A percentile compares a stretch with the other conserved stretches of the same genome.
phyloP scores from a whole-genome alignment of 2,113 vertebrate species.

The Onychostruthus taczanowskii region DNA sequence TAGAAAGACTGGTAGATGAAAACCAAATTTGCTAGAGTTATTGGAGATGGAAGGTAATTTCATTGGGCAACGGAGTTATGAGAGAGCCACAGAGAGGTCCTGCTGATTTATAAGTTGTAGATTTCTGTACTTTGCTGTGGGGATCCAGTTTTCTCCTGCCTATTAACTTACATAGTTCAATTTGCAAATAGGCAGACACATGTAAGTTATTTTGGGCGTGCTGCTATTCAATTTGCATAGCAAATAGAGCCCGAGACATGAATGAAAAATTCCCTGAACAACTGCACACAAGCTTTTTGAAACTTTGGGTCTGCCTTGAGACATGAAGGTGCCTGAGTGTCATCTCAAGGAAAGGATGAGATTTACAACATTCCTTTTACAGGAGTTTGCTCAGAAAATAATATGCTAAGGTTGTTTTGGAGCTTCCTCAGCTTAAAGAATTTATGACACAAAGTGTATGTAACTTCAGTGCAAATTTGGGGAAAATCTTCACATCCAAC shows the following conservation, averaged over 20 bases:
- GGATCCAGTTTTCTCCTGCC: neutral
- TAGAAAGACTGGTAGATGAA: neutral
- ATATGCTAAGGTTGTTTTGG: neutral
- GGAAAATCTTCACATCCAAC: neutral
- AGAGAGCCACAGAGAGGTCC: neutral
- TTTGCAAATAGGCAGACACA: conserved; percentile 8
- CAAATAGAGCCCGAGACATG: neutral
- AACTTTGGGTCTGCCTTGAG: neutral
- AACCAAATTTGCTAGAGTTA: neutral
- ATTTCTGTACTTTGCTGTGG: neutral
- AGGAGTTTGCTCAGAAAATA: neutral
- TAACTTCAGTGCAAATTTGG: neutral
- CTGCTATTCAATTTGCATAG: conserved; percentile 19
- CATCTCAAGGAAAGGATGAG: neutral
- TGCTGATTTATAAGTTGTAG: neutral
- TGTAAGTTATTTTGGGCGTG: neutral
- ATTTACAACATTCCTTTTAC: conserved; percentile 3
- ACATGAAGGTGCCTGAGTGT: neutral
- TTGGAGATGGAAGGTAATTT: neutral
- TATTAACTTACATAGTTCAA: neutral
- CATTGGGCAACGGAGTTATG: neutral
- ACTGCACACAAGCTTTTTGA: neutral
- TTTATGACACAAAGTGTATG: neutral
- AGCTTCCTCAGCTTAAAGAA: neutral
- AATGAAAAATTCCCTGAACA: neutral